These are phyloP conservation scores for Pristiophorus japonicus DNA, from an alignment of 2,113 vertebrate genomes.

Conservation along the genomic window DNA sequence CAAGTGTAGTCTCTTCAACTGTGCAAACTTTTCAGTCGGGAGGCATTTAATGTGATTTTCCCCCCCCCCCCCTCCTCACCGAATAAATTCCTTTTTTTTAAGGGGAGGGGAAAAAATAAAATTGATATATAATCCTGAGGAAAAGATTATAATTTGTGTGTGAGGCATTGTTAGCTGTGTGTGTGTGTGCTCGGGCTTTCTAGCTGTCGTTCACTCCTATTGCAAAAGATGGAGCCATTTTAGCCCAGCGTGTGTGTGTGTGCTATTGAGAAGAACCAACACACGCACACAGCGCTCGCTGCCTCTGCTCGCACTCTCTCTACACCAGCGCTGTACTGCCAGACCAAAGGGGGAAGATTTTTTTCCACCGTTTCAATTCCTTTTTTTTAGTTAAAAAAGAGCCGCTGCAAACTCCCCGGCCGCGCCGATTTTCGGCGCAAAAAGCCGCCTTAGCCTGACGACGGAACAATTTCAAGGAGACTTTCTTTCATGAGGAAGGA, in stretches of 20 bases:
- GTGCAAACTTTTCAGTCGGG: not conserved
- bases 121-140: too few species aligned
- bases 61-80: too few species aligned
- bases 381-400: not conserved
- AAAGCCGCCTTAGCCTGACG: slow-evolving; percentile 24
- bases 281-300: not conserved
- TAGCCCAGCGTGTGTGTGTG: not conserved
- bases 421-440: not conserved
- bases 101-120: too few species aligned
- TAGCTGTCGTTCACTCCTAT: not conserved
- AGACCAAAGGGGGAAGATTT: not conserved
- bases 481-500: slow-evolving; percentile 68
- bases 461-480: slow-evolving; percentile 57
- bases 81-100: too few species aligned
- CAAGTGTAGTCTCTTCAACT: not conserved
- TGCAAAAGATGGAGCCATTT: slow-evolving; percentile 27
- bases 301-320: not conserved
- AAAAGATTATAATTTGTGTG: too few species aligned
- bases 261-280: not conserved
- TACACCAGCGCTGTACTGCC: not conserved
- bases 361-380: not conserved
- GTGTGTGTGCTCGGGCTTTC: too few species aligned
- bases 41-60: not conserved
- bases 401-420: not conserved
- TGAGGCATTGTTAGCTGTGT: slow-evolving; percentile 2